Conservation (phyloP, 2,888 invertebrate genomes). For the Petrophora chlorosata region DNA sequence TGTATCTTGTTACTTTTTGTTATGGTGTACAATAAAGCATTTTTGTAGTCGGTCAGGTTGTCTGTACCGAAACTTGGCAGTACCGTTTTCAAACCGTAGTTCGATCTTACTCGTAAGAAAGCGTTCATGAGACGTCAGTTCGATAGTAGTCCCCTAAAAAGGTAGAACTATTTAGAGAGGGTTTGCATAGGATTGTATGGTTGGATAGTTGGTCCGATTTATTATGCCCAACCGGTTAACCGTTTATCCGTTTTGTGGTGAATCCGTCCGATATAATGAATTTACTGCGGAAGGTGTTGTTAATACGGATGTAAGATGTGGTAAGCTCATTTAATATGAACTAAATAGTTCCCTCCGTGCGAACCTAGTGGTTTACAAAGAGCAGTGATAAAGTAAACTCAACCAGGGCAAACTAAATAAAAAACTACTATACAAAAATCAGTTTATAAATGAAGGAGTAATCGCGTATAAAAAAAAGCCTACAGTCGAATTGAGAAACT, state of each 20-base stretch:
- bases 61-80: too few relatives aligned
- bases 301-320: constrained; percentile 8
- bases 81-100: too few relatives aligned
- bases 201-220: constrained; percentile 18
- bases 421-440: too few relatives aligned
- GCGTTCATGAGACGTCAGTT: background rate
- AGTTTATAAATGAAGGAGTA: too few relatives aligned
- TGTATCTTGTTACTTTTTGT: too few relatives aligned
- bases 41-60: too few relatives aligned
- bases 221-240: constrained; percentile 22
- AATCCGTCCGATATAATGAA: constrained; percentile 18
- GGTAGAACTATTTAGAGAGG: constrained; percentile 19
- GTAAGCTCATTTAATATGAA: background rate
- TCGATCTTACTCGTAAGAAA: background rate
- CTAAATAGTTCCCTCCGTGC: background rate
- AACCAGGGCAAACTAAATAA: too few relatives aligned
- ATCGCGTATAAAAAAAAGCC: too few relatives aligned
- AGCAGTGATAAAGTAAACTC: too few relatives aligned
- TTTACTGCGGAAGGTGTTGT: constrained; percentile 10
- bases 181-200: constrained; percentile 21
- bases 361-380: too few relatives aligned
- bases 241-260: constrained; percentile 18
- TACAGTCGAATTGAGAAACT: too few relatives aligned
- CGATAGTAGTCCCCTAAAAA: constrained; percentile 13
- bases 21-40: too few relatives aligned